These are phyloP conservation scores for Gerris lacustris DNA, from an alignment of 2,888 invertebrate genomes.

Conservation along the genomic window DNA sequence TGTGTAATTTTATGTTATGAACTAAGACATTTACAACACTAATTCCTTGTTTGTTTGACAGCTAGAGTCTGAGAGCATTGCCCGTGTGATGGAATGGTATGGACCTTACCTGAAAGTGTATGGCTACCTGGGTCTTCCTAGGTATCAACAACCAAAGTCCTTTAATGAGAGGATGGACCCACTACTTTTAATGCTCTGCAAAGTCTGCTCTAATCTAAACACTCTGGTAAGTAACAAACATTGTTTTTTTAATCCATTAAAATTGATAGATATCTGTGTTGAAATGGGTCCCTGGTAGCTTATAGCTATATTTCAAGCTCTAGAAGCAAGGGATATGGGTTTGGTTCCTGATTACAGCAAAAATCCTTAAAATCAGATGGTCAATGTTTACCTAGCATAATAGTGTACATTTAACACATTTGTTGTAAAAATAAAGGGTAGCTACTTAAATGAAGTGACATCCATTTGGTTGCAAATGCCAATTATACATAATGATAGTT, in stretches of 20 bases:
- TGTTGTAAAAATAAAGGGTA: no score
- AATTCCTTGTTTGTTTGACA: conserved; percentile 29
- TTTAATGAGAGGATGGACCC: conserved; percentile 61
- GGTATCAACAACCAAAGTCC: conserved; percentile 50
- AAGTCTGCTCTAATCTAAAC: conserved; percentile 52
- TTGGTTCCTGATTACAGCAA: no score
- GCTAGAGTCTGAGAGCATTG: conserved; percentile 42
- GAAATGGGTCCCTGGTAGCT: background rate
- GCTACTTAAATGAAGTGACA: no score
- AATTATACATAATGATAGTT: no score
- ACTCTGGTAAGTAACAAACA: conserved; percentile 46
- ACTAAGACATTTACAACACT: no score
- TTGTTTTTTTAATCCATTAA: conserved; percentile 7
- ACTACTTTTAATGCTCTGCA: conserved; percentile 50
- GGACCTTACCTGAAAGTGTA: conserved; percentile 49
- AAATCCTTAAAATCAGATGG: no score
- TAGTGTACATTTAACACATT: no score
- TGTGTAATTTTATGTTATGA: no score
- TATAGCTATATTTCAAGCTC: background rate
- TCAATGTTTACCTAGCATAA: no score
- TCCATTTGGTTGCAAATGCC: no score
- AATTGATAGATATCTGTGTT: background rate
- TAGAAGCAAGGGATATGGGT: no score
- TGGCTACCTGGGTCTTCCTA: conserved; percentile 54
- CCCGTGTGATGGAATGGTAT: conserved; percentile 50